phyloP scores from a whole-genome alignment of 30 jellyfish, hydroid and myxozoan genomes.

The Chironex yamaguchii region DNA sequence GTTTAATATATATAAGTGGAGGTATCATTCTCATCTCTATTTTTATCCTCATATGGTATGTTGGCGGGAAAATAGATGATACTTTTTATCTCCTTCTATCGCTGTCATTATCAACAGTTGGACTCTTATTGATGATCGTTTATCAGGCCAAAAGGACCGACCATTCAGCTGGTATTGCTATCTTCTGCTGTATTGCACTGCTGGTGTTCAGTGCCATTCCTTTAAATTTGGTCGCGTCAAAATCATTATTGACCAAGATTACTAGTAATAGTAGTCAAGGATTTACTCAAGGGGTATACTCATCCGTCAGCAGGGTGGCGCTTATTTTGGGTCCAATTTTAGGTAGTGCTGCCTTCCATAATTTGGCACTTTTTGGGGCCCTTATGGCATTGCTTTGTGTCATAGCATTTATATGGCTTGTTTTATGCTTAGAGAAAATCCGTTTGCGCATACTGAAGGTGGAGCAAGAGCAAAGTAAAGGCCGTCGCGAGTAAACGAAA shows the following conservation, averaged over 20 bases:
- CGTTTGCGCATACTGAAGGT: neutral
- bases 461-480: neutral
- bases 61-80: constrained; percentile 82
- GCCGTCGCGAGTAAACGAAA: no score
- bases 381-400: constrained; percentile 81
- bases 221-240: constrained; percentile 89
- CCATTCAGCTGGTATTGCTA: constrained; percentile 63
- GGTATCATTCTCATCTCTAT: constrained; percentile 85
- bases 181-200: constrained; percentile 71
- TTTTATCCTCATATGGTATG: constrained; percentile 81
- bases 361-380: constrained; percentile 75
- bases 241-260: constrained; percentile 86
- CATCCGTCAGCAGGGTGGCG: constrained; percentile 93
- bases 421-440: constrained; percentile 76
- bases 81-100: constrained; percentile 73
- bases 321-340: constrained; percentile 89
- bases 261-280: constrained; percentile 94
- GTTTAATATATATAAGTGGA: constrained; percentile 88
- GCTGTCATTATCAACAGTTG: constrained; percentile 78
- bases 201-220: constrained; percentile 93
- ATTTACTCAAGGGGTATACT: constrained; percentile 92
- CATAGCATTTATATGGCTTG: constrained; percentile 82
- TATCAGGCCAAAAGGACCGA: constrained; percentile 74
- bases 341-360: constrained; percentile 93
- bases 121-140: constrained; percentile 76